Base-by-base conservation (phyloP, 2,888 invertebrate species). In the Eudasyphora cyanicolor region DNA sequence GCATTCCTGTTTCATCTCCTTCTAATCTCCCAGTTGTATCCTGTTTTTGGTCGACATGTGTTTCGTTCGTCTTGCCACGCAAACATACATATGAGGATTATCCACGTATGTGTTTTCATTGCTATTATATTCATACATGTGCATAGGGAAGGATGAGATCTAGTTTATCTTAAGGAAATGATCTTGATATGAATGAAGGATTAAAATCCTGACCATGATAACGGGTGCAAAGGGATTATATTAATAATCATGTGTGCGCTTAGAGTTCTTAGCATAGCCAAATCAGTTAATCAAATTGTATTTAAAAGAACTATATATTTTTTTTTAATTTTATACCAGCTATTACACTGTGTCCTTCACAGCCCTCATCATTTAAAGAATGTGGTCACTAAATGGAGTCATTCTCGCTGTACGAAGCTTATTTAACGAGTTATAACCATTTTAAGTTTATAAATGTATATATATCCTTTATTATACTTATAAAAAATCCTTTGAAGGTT, bases 41-140 rank as follows among this genome's bases (percentile, higher is more conserved):
- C 79, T 67, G 70, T 78, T 51, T 73, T n/a, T n/a, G 12, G n/a
- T 45, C 51, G 67, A 27, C 82, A 82, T 73, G 78, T 82, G 82
- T 79, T 76, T 49, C 4, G 8, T 6, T n/a, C n/a, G n/a, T n/a
- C n/a, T n/a, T n/a, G 19, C 3, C n/a, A 7, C 27, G 12, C 8
- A 5, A 2, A 2, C 12, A 21, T 17, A 64, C 35, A 21, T 64
- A 64, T 64, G 64, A 42, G 64, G 45, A 73, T 71, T 81, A 67
- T 67, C 67, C 35, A 42, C 42, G 35, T 42, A 42, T 67, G 67
- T 67, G 67, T 67, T 17, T 14, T 64, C 38, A 38, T 21, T 17
- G 21, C n/a, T n/a, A 21, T 21, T 35, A 12, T 54, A 54, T 54
- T 35, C 7, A 24, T 57, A 12, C 27, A 24, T 0, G 27, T 57